Evolutionary conservation across 2,888 invertebrate species (phyloP), one percentile per base, ranked within the genome.

Genomic region (Apotomis capreana): DNA sequence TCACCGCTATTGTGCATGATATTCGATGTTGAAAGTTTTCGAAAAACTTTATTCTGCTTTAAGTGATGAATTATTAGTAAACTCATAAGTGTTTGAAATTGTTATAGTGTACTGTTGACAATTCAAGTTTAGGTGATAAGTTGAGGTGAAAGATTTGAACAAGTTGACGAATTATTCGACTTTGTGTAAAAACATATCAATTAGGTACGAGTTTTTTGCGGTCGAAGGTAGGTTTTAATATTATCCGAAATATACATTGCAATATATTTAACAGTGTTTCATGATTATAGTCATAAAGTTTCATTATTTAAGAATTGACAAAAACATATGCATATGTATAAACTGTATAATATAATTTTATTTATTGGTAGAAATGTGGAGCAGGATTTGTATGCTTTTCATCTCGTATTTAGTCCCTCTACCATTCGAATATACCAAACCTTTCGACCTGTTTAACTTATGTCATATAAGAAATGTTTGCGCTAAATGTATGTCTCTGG

Each of bases 41-140:
- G 64, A 55, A 40, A 44, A 44, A 55, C 55, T 64, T 61, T 49
- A 60, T 40, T 44, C 44, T 12, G 54, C 15, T 65, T 60, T 49
- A 49, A 61, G 65, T 70, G 65, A 49, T 12, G 5, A 61, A 67
- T 54, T 49, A 44, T 13, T 57, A 15, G 46, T 4, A 49, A 49
- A 62, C 69, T 69, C 2, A n/a, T 63, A 57, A 59, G 71, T 71
- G 71, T 57, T 51, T 51, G 61, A 65, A 67, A 67, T 57, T 44
- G n/a, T n/a, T 51, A 15, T 52, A 44, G 67, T 70, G 59, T 62
- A 57, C 51, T 62, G 12, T 61, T 61, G 36, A 51, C 37, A 52
- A 52, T 52, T 62, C 13, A 44, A 70, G 40, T 57, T 68, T 68
- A 62, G 54, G 15, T 51, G 51, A 62, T 51, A 67, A 67, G 67